Percentiles rank a stretch among this genome's conserved stretches.
Conservation (phyloP, 2,113 vertebrate genomes). For the Vombatus ursinus region DNA sequence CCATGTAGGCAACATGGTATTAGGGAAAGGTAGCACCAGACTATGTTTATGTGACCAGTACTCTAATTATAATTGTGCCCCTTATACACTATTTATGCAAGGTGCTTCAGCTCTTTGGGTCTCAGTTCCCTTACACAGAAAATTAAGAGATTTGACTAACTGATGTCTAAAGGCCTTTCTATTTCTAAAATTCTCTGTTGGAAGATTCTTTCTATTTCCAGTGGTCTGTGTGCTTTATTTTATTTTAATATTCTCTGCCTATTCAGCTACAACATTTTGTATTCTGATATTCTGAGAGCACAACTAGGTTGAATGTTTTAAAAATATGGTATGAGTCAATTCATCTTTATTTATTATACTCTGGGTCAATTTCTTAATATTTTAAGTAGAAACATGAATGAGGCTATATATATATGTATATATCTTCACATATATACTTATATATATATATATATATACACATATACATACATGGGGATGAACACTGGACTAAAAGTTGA, state of each 20-base stretch:
- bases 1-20: neutral
- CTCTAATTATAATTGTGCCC: neutral
- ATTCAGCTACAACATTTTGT: neutral
- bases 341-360: neutral
- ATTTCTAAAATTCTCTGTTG: neutral
- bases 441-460: no score
- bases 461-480: neutral
- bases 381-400: neutral
- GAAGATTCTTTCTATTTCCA: neutral
- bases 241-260: neutral
- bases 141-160: neutral
- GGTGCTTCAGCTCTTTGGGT: neutral
- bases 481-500: neutral
- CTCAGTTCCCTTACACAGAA: neutral
- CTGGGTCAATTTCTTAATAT: neutral
- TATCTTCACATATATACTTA: no score
- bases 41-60: neutral
- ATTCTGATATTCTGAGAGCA: neutral
- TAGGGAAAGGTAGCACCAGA: neutral
- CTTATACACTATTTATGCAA: neutral
- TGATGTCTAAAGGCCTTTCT: neutral
- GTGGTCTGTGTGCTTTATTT: neutral
- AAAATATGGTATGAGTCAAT: neutral
- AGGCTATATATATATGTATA: neutral
- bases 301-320: neutral